These are phyloP conservation scores for Chromoteleia sp. DNA, from an alignment of 2,888 invertebrate species.

Conservation along the genomic window DNA sequence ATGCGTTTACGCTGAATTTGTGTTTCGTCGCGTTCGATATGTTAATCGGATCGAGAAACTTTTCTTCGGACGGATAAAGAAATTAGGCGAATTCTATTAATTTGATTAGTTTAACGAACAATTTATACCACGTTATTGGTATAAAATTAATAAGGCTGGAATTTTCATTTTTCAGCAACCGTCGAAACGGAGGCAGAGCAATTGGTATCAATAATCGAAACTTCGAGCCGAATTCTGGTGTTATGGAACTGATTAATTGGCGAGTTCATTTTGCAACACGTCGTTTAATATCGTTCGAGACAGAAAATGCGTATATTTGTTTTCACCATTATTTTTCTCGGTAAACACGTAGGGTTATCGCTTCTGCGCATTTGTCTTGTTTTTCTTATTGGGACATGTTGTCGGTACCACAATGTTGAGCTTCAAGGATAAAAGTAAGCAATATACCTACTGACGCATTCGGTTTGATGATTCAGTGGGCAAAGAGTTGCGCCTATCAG, in stretches of 20 bases:
- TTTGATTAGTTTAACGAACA: too few relatives aligned
- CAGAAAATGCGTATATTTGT: neutral
- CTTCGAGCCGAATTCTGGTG: neutral
- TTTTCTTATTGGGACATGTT: conserved; percentile 25
- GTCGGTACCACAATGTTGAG: conserved; percentile 31
- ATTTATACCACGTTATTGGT: too few relatives aligned
- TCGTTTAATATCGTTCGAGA: neutral
- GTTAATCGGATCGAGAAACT: conserved; percentile 4
- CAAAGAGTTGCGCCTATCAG: conserved; percentile 59
- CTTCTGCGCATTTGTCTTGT: conserved; percentile 19
- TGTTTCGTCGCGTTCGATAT: conserved; percentile 1
- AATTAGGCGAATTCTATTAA: too few relatives aligned
- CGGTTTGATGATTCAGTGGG: conserved; percentile 68
- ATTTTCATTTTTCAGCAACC: too few relatives aligned
- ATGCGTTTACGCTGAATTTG: neutral
- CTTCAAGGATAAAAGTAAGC: conserved; percentile 59
- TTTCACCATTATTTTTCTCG: conserved; percentile 46
- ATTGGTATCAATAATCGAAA: neutral
- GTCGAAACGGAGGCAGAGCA: too few relatives aligned
- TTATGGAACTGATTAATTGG: neutral
- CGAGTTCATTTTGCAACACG: neutral
- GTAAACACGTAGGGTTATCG: conserved; percentile 53
- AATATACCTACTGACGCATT: conserved; percentile 60
- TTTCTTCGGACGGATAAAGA: too few relatives aligned
- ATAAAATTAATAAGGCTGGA: too few relatives aligned